These are phyloP conservation scores for Eudemis profundana DNA, from an alignment of 2,888 invertebrate species.

Conservation along the genomic window DNA sequence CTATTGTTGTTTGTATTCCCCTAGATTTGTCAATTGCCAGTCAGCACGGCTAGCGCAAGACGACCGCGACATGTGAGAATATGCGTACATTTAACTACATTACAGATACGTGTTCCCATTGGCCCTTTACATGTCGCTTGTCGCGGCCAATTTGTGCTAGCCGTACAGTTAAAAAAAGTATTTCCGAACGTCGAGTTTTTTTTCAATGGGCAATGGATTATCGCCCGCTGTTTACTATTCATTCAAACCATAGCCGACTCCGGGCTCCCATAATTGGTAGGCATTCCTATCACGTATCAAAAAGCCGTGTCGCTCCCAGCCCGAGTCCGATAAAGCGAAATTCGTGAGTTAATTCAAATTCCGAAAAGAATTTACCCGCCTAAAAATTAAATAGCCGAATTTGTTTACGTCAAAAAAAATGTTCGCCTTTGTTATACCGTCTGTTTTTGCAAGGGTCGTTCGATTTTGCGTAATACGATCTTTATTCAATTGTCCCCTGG, in stretches of 20 bases:
- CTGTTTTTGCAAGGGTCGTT: slow-evolving; percentile 1
- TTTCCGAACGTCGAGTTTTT: not conserved
- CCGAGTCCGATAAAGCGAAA: slow-evolving; percentile 70
- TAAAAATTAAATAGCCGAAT: slow-evolving; percentile 46
- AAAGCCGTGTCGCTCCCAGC: slow-evolving; percentile 72
- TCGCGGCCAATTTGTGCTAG: too few relatives aligned
- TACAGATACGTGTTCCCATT: too few relatives aligned
- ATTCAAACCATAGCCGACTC: slow-evolving; percentile 26
- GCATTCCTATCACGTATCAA: slow-evolving; percentile 78
- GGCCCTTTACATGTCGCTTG: too few relatives aligned
- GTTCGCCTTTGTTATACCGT: slow-evolving; percentile 12
- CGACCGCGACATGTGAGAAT: too few relatives aligned
- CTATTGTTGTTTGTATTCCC: too few relatives aligned
- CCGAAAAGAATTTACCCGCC: slow-evolving; percentile 60
- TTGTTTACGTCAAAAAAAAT: slow-evolving; percentile 32
- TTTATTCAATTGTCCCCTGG: not conserved
- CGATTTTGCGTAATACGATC: not conserved
- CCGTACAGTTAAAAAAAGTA: too few relatives aligned
- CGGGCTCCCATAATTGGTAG: slow-evolving; percentile 66
- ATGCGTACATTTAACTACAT: too few relatives aligned
- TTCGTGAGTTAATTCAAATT: slow-evolving; percentile 70
- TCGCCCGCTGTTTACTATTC: slow-evolving; percentile 23
- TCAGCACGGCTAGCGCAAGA: too few relatives aligned
- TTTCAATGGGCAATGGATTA: not conserved
- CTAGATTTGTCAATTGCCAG: too few relatives aligned